These are phyloP conservation scores for Julus scandinavius DNA, from an alignment of 2,888 invertebrate species.

Conservation along the genomic window DNA sequence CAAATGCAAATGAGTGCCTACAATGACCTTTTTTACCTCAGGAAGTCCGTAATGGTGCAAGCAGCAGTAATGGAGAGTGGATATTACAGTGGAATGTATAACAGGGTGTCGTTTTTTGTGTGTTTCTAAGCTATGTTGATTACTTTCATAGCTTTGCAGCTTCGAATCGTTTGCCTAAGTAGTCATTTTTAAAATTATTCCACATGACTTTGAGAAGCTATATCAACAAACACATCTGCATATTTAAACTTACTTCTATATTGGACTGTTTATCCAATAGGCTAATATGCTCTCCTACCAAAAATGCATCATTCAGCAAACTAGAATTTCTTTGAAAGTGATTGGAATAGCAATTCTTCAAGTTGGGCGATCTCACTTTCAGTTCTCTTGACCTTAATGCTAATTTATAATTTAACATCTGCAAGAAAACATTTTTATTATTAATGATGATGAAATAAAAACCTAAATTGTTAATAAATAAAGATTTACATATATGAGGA, in stretches of 20 bases:
- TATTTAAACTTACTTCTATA: constrained; percentile 51
- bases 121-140: neutral
- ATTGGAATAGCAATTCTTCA: constrained; percentile 48
- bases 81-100: constrained; percentile 6
- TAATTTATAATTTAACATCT: constrained; percentile 54
- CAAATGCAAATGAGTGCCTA: neutral
- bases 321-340: constrained; percentile 45
- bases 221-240: neutral
- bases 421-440: constrained; percentile 9
- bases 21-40: constrained; percentile 9
- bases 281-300: constrained; percentile 49
- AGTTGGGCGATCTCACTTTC: neutral
- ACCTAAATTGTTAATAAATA: too few relatives aligned
- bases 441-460: neutral
- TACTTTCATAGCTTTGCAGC: constrained; percentile 20
- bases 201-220: neutral
- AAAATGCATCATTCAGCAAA: neutral
- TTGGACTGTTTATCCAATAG: constrained; percentile 49
- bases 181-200: neutral
- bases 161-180: neutral
- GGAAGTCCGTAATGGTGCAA: constrained; percentile 52
- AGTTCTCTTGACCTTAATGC: constrained; percentile 22
- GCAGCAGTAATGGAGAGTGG: constrained; percentile 53
- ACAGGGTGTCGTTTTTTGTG: neutral
- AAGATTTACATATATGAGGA: too few relatives aligned